Evolutionary conservation across 2,797 vertebrate genomes (phyloP).

Genomic region (Myotis daubentonii): DNA sequence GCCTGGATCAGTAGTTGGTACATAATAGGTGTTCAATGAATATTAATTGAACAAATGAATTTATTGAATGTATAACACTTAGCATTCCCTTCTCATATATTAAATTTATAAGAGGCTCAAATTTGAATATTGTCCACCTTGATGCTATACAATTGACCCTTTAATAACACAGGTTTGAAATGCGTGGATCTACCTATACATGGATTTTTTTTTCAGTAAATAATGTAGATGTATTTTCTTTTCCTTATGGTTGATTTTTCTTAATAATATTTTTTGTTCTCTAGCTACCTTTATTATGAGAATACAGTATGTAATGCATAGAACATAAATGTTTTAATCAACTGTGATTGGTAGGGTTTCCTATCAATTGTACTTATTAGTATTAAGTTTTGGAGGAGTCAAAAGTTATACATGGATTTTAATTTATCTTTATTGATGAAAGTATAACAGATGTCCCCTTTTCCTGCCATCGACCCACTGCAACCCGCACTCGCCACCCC

Average conservation of each 20-base stretch:
- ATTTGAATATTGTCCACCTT: not conserved
- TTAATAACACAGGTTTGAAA: not conserved
- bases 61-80: not conserved
- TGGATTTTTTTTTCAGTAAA: not conserved
- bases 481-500: not conserved
- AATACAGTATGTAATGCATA: not conserved
- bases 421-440: not conserved
- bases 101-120: not conserved
- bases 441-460: not conserved
- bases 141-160: not conserved
- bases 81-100: conserved; percentile 22
- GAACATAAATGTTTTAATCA: not conserved
- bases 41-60: conserved; percentile 14
- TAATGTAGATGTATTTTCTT: not conserved
- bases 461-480: not conserved
- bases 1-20: conserved; percentile 13
- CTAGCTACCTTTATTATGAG: not conserved
- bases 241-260: not conserved
- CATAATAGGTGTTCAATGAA: not conserved
- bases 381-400: not conserved
- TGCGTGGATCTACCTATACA: not conserved
- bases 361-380: not conserved
- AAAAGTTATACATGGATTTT: not conserved
- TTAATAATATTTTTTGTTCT: not conserved
- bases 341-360: not conserved